Conservation (phyloP, 2,113 vertebrate species). For the Shinisaurus crocodilurus region DNA sequence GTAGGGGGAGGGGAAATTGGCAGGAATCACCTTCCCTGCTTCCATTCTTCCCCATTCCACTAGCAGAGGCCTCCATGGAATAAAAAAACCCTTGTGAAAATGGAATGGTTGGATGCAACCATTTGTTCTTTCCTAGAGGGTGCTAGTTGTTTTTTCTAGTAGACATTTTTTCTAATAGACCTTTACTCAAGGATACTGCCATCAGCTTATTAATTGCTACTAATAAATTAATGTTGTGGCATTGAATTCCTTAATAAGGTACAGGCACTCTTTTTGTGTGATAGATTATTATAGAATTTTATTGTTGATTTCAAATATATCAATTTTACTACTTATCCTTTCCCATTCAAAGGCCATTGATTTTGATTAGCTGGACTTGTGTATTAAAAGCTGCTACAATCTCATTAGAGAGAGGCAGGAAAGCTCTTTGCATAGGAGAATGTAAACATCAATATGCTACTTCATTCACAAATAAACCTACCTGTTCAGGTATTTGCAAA, state of each 20-base stretch:
- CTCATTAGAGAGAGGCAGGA: constrained; percentile 63
- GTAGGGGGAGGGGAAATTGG: background rate
- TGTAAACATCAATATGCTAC: constrained; percentile 57
- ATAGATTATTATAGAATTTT: constrained; percentile 69
- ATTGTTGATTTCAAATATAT: constrained; percentile 66
- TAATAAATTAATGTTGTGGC: constrained; percentile 69
- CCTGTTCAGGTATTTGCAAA: constrained; percentile 58
- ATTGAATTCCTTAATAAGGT: constrained; percentile 64
- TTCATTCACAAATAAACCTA: constrained; percentile 66
- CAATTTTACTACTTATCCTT: constrained; percentile 57
- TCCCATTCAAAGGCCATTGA: constrained; percentile 60
- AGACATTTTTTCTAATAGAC: background rate
- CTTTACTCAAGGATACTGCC: constrained; percentile 57
- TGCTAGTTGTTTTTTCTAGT: constrained; percentile 40
- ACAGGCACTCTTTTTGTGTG: constrained; percentile 44
- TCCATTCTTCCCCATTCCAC: background rate
- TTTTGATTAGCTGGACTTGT: constrained; percentile 69
- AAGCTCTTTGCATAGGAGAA: constrained; percentile 52
- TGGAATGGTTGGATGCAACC: background rate
- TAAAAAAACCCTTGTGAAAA: background rate
- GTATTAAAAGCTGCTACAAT: constrained; percentile 51
- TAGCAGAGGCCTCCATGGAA: background rate
- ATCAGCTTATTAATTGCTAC: constrained; percentile 43
- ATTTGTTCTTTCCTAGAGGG: constrained; percentile 19
- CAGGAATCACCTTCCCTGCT: background rate